Conservation (phyloP, 2,888 invertebrate species). For the Agrochola litura region DNA sequence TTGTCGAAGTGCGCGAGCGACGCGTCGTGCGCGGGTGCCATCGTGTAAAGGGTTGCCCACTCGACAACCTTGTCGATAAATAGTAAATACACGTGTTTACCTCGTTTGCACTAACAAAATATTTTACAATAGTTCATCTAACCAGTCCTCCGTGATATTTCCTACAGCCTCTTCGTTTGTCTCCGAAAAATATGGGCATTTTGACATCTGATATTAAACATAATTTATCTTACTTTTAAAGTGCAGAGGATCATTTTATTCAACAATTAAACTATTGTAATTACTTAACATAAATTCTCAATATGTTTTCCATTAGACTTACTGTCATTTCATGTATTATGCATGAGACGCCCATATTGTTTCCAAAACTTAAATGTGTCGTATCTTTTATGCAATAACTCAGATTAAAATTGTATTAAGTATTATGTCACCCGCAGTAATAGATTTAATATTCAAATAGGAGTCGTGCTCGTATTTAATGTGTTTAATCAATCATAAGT, state of each 20-base stretch:
- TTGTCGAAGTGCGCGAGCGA: constrained; percentile 81
- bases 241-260: constrained; percentile 57
- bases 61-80: constrained; percentile 86
- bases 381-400: constrained; percentile 86
- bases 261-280: constrained; percentile 84
- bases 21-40: constrained; percentile 78
- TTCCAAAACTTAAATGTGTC: constrained; percentile 84
- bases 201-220: constrained; percentile 45
- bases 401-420: constrained; percentile 88
- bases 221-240: constrained; percentile 61
- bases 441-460: constrained; percentile 89
- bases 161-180: constrained; percentile 35
- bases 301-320: constrained; percentile 82
- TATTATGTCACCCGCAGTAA: constrained; percentile 88
- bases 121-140: constrained; percentile 75
- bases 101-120: constrained; percentile 83
- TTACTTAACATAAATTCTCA: constrained; percentile 83
- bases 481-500: constrained; percentile 90
- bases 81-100: constrained; percentile 80
- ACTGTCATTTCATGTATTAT: constrained; percentile 82
- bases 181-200: constrained; percentile 32
- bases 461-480: constrained; percentile 88
- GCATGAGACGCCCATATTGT: constrained; percentile 86
- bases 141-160: constrained; percentile 66
- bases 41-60: constrained; percentile 88